Conservation (phyloP, 1,140 invertebrate genomes). For the Drosophila azteca region DNA sequence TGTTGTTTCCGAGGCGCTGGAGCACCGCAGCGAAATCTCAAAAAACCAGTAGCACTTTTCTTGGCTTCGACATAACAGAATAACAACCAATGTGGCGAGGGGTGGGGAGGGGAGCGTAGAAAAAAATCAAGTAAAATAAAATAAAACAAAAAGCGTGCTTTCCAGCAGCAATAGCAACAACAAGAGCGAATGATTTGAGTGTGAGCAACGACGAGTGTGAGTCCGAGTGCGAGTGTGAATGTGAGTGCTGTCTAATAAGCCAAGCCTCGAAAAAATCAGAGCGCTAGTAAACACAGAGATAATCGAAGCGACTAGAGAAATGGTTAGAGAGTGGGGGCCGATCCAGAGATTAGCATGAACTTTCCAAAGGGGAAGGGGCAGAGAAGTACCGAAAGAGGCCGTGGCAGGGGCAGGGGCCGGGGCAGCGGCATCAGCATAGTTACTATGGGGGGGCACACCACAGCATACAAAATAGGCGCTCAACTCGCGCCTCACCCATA, state of each 20-base stretch:
- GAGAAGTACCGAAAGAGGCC: slow-evolving; percentile 25
- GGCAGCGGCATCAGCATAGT: slow-evolving; percentile 23
- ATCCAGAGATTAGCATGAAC: slow-evolving; percentile 62
- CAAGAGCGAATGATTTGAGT: slow-evolving; percentile 46
- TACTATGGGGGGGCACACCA: slow-evolving; percentile 46
- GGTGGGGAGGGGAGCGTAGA: no score
- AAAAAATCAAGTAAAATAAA: slow-evolving; percentile 6
- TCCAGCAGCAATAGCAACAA: slow-evolving; percentile 19
- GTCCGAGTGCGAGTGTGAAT: slow-evolving; percentile 44
- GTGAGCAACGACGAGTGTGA: slow-evolving; percentile 24
- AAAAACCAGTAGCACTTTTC: slow-evolving; percentile 81
- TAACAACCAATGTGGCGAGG: slow-evolving; percentile 1
- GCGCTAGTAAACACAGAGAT: slow-evolving; percentile 42
- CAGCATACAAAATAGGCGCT: slow-evolving; percentile 48
- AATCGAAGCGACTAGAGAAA: slow-evolving; percentile 32
- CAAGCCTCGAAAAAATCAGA: slow-evolving; percentile 45
- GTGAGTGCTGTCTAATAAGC: slow-evolving; percentile 69
- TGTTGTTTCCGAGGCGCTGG: no score
- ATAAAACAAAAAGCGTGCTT: slow-evolving; percentile 14
- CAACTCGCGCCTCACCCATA: slow-evolving; percentile 4
- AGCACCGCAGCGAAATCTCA: slow-evolving; percentile 53
- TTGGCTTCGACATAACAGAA: slow-evolving; percentile 63
- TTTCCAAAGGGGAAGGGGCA: slow-evolving; percentile 40
- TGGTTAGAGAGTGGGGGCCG: slow-evolving; percentile 36
- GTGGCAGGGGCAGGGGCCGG: background rate